Conservation (phyloP, 2,113 vertebrate species). For the Gadus chalcogrammus region DNA sequence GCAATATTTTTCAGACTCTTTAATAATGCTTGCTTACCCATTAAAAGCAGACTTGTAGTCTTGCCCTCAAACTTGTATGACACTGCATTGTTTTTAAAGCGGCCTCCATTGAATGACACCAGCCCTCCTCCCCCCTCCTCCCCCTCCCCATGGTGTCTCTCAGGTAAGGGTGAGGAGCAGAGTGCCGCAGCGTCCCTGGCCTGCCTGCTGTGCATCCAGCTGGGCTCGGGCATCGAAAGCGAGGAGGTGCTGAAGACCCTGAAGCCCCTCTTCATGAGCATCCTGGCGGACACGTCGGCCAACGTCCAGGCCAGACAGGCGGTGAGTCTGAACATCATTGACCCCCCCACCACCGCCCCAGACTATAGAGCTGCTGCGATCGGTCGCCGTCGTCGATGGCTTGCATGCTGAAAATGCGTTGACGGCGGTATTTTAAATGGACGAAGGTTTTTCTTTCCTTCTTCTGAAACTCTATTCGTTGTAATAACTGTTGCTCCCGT, state of each 20-base stretch:
- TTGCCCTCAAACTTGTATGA: too few species aligned
- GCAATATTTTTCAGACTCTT: neutral
- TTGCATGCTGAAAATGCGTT: too few species aligned
- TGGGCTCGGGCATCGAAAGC: conserved; percentile 94
- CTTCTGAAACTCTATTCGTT: too few species aligned
- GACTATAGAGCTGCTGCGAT: too few species aligned
- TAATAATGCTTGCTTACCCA: too few species aligned
- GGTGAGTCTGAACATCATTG: conserved; percentile 78
- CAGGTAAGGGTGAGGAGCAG: conserved; percentile 94
- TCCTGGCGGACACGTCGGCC: conserved; percentile 85
- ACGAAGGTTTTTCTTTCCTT: too few species aligned
- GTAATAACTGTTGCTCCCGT: too few species aligned
- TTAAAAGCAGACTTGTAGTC: too few species aligned
- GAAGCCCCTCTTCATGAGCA: conserved; percentile 88
- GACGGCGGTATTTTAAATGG: too few species aligned
- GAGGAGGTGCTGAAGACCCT: conserved; percentile 93
- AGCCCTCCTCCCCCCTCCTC: neutral
- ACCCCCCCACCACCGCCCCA: neutral
- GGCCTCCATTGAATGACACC: too few species aligned
- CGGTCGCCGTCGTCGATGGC: too few species aligned
- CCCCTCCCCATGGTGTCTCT: neutral
- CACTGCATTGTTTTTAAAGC: too few species aligned
- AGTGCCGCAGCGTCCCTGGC: conserved; percentile 87
- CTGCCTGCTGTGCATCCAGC: conserved; percentile 89
- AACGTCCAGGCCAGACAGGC: conserved; percentile 86